These are phyloP conservation scores for Nematolebias whitei DNA, from an alignment of 2,113 vertebrate species.

Conservation along the genomic window DNA sequence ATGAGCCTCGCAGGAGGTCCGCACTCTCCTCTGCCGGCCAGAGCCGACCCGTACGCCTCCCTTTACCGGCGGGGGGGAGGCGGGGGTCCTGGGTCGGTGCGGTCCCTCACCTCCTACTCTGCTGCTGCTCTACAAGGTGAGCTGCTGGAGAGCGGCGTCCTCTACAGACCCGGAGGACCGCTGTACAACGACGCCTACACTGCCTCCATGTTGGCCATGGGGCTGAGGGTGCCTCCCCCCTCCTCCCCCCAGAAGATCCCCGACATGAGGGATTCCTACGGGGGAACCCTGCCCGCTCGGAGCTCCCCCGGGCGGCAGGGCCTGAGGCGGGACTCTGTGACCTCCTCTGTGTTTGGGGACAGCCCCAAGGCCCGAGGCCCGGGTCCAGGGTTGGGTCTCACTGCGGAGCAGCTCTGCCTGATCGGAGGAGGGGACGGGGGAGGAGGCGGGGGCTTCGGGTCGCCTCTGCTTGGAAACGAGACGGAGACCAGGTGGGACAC, in stretches of 20 bases:
- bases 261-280: slow-evolving; percentile 87
- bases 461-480: slow-evolving; percentile 87
- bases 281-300: slow-evolving; percentile 84
- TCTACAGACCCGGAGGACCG: slow-evolving; percentile 90
- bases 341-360: slow-evolving; percentile 88
- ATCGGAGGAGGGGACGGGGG: slow-evolving; percentile 83
- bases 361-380: slow-evolving; percentile 86
- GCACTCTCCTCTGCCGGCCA: slow-evolving; percentile 80
- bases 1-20: slow-evolving; percentile 85
- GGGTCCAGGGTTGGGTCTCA: slow-evolving; percentile 74
- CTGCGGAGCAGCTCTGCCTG: slow-evolving; percentile 85
- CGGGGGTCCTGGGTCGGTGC: slow-evolving; percentile 82
- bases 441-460: slow-evolving; percentile 77
- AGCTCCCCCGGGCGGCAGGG: slow-evolving; percentile 93
- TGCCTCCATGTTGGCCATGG: slow-evolving; percentile 79
- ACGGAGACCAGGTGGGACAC: slow-evolving; percentile 87
- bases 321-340: slow-evolving; percentile 90
- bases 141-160: slow-evolving; percentile 84
- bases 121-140: slow-evolving; percentile 92
- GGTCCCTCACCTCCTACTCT: slow-evolving; percentile 92
- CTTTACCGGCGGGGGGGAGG: slow-evolving; percentile 83
- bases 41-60: slow-evolving; percentile 84
- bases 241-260: slow-evolving; percentile 93
- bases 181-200: slow-evolving; percentile 88
- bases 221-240: slow-evolving; percentile 86